Evolutionary conservation across 1,140 invertebrate species (phyloP).

Genomic region (Antheraea mylitta): DNA sequence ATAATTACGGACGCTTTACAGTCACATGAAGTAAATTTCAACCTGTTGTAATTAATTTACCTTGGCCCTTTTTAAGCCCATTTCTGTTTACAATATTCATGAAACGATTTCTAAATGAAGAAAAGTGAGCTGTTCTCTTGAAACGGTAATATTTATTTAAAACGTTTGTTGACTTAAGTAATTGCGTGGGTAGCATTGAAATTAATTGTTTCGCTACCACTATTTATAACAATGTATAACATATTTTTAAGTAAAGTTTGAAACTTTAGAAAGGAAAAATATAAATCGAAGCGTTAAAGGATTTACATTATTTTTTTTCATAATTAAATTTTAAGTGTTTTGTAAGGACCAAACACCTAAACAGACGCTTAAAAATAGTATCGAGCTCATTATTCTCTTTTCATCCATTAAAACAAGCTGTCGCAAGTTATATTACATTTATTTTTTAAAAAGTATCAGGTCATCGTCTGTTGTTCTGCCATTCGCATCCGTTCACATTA

Average conservation of each 20-base stretch:
- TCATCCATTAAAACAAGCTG: slow-evolving; percentile 19
- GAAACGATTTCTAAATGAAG: slow-evolving; percentile 19
- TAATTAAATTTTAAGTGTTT: too few species aligned
- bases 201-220: slow-evolving; percentile 1
- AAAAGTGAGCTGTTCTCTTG: slow-evolving; percentile 9
- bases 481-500: not conserved
- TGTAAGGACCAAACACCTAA: not conserved
- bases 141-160: slow-evolving; percentile 18
- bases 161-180: slow-evolving; percentile 18
- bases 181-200: slow-evolving; percentile 6
- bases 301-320: too few species aligned
- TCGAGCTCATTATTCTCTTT: not conserved
- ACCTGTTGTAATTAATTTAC: slow-evolving; percentile 25
- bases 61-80: slow-evolving; percentile 24
- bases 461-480: not conserved
- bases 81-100: slow-evolving; percentile 26
- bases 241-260: too few species aligned
- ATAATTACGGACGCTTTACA: not conserved
- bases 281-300: too few species aligned
- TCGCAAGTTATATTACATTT: slow-evolving; percentile 17
- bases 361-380: not conserved
- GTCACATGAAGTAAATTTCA: slow-evolving; percentile 18
- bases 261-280: too few species aligned
- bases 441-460: slow-evolving; percentile 22
- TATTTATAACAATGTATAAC: too few species aligned